Percentiles rank a stretch among this genome's conserved stretches.
Conservation (phyloP, 2,797 vertebrate species). For the Mionectes olivaceus region DNA sequence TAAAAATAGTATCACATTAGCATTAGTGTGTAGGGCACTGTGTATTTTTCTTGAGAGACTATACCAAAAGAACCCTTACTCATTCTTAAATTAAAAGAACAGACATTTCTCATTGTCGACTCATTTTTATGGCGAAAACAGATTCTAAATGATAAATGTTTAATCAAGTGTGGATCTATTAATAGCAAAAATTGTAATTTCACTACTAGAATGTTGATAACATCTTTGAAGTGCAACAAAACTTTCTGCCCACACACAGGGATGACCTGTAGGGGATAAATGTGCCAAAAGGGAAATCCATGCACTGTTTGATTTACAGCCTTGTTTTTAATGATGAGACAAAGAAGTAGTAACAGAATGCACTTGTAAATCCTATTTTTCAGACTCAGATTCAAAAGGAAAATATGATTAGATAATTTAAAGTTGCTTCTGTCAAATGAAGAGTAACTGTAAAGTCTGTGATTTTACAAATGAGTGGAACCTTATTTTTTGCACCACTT, state of each 20-base stretch:
- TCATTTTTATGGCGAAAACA: not conserved
- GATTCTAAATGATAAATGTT: conserved; percentile 8
- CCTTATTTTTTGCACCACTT: not conserved
- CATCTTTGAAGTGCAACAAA: conserved; percentile 2
- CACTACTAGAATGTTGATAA: conserved; percentile 16
- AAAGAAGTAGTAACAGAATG: conserved; percentile 48
- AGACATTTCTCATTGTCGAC: not conserved
- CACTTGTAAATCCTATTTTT: conserved; percentile 55
- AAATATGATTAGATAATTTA: conserved; percentile 43
- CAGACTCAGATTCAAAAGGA: not conserved
- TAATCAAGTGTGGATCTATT: conserved; percentile 19
- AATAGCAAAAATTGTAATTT: conserved; percentile 33
- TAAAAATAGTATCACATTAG: not conserved
- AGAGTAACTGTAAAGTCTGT: not conserved
- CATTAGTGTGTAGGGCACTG: not conserved
- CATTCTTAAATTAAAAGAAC: not conserved
- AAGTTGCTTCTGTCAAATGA: not conserved
- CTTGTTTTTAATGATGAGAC: conserved; percentile 35
- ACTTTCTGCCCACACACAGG: not conserved
- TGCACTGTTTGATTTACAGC: conserved; percentile 46
- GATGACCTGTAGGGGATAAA: conserved; percentile 41
- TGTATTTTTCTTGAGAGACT: not conserved
- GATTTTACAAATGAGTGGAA: not conserved
- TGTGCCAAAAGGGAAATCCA: conserved; percentile 52
- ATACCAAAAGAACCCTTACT: not conserved